Base-by-base conservation (phyloP, 2,797 vertebrate genomes). In the Labroides dimidiatus region DNA sequence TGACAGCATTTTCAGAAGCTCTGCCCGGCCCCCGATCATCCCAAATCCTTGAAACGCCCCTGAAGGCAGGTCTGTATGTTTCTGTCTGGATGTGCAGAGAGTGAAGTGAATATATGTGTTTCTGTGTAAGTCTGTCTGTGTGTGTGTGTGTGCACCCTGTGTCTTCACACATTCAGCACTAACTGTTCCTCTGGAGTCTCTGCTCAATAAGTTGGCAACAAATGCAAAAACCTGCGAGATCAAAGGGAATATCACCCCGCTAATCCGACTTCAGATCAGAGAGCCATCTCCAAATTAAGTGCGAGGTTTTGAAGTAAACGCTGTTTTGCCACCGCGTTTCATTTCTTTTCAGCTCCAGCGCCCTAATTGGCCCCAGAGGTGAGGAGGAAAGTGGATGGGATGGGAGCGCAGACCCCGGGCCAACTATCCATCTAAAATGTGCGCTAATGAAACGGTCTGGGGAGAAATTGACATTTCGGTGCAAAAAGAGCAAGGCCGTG, bases 361-460 rank as follows among this genome's bases (percentile, higher is more conserved):
- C 60, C 59, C 75, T 91, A 91, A 91, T 91, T 91, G 89, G 90
- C 89, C 90, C 85, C 90, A 75, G 78, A 84, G 87, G 90, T 87
- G 87, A 74, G 69, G 69, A 59, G 81, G 58, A 74, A 72, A 84
- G 78, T 68, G 78, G 78, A 68, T 62, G 74, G 77, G 74, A 61
- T 75, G 69, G 66, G 61, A 64, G 77, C 2, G 42, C 60, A 50
- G 82, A 83, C 76, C 53, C 62, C 7, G 61, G 70, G 75, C 81
- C 77, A 68, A 65, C 77, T 67, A 81, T 84, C 84, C 82, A 78
- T 88, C 73, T 76, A 48, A 83, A 69, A 77, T 65, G 58, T 64
- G 68, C 39, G 17, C 82, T 87, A 84, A 89, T 87, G 81, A 87
- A 82, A 81, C 70, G 62, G 77, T 84, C 84, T 79, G 79, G 66